Percentiles rank a stretch among this genome's conserved stretches.
These are phyloP conservation scores for Tryphoninae sp. DNA, from an alignment of 2,888 invertebrate genomes.

Conservation along the genomic window DNA sequence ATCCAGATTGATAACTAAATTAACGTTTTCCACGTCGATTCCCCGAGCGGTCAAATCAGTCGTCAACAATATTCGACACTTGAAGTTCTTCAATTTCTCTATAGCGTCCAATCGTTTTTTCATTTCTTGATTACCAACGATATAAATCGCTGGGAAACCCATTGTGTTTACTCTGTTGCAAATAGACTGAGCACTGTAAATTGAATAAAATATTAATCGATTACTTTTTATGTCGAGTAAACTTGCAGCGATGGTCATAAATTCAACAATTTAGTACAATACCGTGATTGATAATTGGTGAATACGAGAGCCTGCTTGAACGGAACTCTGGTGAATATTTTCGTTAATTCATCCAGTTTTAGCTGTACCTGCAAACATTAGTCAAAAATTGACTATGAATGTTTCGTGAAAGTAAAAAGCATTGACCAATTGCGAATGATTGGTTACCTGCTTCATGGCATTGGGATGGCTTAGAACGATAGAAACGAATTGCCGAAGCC, in stretches of 20 bases:
- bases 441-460: slow-evolving; percentile 85
- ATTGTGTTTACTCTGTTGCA: slow-evolving; percentile 87
- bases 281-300: slow-evolving; percentile 91
- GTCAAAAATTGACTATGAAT: slow-evolving; percentile 3
- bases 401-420: slow-evolving; percentile 14
- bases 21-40: slow-evolving; percentile 95
- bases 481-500: slow-evolving; percentile 90
- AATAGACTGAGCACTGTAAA: slow-evolving; percentile 88
- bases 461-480: slow-evolving; percentile 85
- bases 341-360: slow-evolving; percentile 86
- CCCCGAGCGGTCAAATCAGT: slow-evolving; percentile 97
- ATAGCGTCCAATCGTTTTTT: slow-evolving; percentile 89
- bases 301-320: slow-evolving; percentile 97
- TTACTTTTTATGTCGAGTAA: neutral
- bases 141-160: slow-evolving; percentile 90
- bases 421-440: neutral
- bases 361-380: slow-evolving; percentile 76
- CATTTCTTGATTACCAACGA: slow-evolving; percentile 92
- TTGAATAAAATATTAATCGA: slow-evolving; percentile 42
- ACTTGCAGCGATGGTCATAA: neutral
- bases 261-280: slow-evolving; percentile 59
- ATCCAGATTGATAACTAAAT: slow-evolving; percentile 96
- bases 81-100: slow-evolving; percentile 89
- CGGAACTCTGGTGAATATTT: slow-evolving; percentile 87
- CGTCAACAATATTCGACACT: slow-evolving; percentile 92